phyloP scores from a whole-genome alignment of 2,888 invertebrate genomes.

The Apodemia mormo region DNA sequence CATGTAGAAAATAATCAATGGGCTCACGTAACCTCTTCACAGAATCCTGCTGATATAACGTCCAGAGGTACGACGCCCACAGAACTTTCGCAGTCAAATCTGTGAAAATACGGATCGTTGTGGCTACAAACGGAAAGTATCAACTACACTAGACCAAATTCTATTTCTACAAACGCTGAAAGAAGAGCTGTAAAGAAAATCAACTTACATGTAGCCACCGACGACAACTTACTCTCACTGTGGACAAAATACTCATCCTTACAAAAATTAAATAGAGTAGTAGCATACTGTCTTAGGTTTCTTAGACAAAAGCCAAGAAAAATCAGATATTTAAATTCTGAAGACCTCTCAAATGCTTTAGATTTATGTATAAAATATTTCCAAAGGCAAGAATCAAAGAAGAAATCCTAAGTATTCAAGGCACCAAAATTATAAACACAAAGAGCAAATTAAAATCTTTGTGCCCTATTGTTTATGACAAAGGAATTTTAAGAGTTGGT shows the following conservation, averaged over 20 bases:
- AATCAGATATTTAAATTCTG: no score
- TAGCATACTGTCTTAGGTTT: no score
- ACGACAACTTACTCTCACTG: neutral
- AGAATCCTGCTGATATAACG: slow-evolving; percentile 23
- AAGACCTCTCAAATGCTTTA: no score
- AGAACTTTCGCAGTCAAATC: slow-evolving; percentile 16
- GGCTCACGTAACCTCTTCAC: no score
- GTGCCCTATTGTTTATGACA: no score
- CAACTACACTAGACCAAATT: neutral
- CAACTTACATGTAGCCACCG: neutral
- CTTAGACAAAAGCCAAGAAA: no score
- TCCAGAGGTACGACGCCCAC: slow-evolving; percentile 21
- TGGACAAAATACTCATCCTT: neutral
- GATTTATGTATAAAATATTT: no score
- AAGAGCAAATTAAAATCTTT: no score
- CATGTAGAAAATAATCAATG: slow-evolving; percentile 27
- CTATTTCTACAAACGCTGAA: neutral
- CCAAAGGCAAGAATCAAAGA: no score
- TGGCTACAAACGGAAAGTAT: neutral
- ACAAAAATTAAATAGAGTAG: slow-evolving; percentile 8
- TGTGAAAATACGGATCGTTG: neutral
- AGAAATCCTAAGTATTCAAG: no score
- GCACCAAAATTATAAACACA: no score
- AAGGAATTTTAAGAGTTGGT: no score
- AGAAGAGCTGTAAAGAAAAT: neutral